A percentile compares a stretch with the other conserved stretches of the same genome.
These are phyloP conservation scores for Ochlodes sylvanus DNA, from an alignment of 2,888 invertebrate species.

Conservation along the genomic window DNA sequence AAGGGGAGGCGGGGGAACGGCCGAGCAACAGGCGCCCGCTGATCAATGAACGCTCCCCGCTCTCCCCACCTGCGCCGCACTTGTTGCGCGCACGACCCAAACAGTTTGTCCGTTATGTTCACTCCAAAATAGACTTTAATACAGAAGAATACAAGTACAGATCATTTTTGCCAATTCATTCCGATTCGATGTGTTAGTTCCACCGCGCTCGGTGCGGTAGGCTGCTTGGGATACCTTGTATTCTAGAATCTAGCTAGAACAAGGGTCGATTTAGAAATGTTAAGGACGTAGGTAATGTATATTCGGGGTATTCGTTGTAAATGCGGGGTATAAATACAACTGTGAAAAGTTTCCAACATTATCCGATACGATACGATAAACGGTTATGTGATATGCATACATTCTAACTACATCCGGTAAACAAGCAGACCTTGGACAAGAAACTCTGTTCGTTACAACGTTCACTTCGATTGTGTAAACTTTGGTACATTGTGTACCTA, in stretches of 20 bases:
- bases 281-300: too few species aligned
- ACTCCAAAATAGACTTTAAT: constrained; percentile 19
- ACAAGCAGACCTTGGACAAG: too few species aligned
- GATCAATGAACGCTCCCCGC: constrained; percentile 73
- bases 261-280: too few species aligned
- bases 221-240: not conserved
- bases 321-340: too few species aligned
- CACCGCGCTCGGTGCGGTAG: not conserved
- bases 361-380: too few species aligned
- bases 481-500: too few species aligned
- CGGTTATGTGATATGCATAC: too few species aligned
- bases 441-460: too few species aligned
- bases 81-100: constrained; percentile 76
- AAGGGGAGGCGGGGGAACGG: constrained; percentile 49
- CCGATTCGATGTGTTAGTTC: constrained; percentile 15
- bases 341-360: too few species aligned
- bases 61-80: constrained; percentile 73
- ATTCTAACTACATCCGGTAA: too few species aligned
- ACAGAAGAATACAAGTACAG: constrained; percentile 1
- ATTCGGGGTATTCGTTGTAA: too few species aligned
- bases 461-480: too few species aligned
- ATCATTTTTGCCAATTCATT: constrained; percentile 1
- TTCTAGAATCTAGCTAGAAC: not conserved
- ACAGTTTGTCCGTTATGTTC: constrained; percentile 23
- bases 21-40: constrained; percentile 76